A percentile compares a stretch with the other conserved stretches of the same genome.
These are phyloP conservation scores for Microctenopoma steveboyesi DNA, from an alignment of 2,797 vertebrate species.

Conservation along the genomic window DNA sequence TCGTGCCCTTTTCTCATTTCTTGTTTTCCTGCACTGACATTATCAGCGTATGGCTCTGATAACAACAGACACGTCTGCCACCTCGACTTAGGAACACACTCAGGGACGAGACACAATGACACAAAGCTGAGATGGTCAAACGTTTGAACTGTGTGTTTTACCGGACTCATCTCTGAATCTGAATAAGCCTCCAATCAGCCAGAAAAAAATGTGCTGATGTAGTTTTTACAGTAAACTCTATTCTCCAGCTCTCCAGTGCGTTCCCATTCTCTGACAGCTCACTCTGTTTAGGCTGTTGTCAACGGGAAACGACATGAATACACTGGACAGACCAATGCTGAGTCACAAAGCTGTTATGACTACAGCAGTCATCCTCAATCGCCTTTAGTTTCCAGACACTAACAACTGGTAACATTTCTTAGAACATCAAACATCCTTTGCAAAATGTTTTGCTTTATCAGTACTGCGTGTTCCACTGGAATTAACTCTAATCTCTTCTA, in stretches of 20 bases:
- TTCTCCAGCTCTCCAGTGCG: background rate
- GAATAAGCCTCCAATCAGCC: background rate
- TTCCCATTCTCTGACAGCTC: conserved; percentile 12
- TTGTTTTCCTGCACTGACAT: conserved; percentile 15
- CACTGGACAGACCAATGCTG: conserved; percentile 23
- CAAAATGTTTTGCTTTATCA: background rate
- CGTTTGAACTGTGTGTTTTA: background rate
- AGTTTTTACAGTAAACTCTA: background rate
- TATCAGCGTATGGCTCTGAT: conserved; percentile 18
- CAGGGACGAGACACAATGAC: conserved; percentile 6
- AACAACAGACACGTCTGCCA: conserved; percentile 36
- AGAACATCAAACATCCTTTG: conserved; percentile 19
- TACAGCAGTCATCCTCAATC: conserved; percentile 15
- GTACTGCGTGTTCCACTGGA: background rate
- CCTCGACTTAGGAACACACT: conserved; percentile 30
- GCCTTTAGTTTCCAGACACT: conserved; percentile 10
- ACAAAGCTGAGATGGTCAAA: background rate
- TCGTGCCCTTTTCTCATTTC: conserved; percentile 15
- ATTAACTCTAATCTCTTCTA: background rate
- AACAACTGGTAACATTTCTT: conserved; percentile 21
- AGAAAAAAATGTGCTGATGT: too few species aligned
- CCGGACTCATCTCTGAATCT: background rate
- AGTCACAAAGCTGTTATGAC: conserved; percentile 27
- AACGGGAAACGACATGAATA: conserved; percentile 33
- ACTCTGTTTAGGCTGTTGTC: conserved; percentile 45